Conservation (phyloP, 2,113 vertebrate species). For the Caloenas nicobarica region DNA sequence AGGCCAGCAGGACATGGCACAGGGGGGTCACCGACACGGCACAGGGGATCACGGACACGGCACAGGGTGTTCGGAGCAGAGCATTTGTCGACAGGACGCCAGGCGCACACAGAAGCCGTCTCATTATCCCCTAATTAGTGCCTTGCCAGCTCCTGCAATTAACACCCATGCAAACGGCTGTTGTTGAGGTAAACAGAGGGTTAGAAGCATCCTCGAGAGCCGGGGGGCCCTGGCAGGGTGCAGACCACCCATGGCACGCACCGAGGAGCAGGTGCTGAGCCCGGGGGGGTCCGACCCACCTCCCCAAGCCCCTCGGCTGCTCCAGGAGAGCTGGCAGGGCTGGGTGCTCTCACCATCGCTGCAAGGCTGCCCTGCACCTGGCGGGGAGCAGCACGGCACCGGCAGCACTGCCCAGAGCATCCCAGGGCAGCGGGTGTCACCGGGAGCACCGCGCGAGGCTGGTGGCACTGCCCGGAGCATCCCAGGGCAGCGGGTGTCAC, state of each 20-base stretch:
- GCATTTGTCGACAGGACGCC: neutral
- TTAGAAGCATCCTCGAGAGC: slow-evolving; percentile 41
- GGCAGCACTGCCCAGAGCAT: neutral
- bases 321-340: neutral
- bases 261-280: neutral
- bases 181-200: slow-evolving; percentile 72
- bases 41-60: neutral
- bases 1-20: accelerated
- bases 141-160: slow-evolving; percentile 78
- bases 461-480: neutral
- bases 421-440: neutral
- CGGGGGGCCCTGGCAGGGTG: slow-evolving; percentile 25
- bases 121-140: slow-evolving; percentile 82
- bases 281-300: neutral
- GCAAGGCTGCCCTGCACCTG: neutral
- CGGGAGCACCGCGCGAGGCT: neutral
- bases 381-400: neutral
- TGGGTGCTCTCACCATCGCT: neutral
- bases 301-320: neutral
- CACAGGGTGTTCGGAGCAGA: neutral
- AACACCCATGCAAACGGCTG: slow-evolving; percentile 74
- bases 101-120: slow-evolving; percentile 73
- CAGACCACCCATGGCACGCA: neutral
- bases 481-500: neutral
- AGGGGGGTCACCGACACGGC: neutral